Conservation (phyloP, 2,113 vertebrate genomes). For the Mola mola region DNA sequence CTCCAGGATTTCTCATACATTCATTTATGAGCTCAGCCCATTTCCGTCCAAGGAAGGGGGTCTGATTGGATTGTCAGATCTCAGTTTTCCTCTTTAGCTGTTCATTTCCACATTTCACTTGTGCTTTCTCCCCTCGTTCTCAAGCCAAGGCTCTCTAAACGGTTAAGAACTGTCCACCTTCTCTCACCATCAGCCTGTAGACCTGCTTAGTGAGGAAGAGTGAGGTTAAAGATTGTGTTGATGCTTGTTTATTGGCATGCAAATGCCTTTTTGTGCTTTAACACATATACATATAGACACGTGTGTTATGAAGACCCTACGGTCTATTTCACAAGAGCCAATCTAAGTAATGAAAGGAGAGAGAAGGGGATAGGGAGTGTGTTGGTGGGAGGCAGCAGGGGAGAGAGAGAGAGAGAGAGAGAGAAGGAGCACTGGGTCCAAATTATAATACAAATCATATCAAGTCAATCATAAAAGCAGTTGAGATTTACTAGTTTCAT, state of each 20-base stretch:
- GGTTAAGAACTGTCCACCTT: constrained; percentile 10
- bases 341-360: constrained; percentile 77
- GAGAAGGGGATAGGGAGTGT: constrained; percentile 53
- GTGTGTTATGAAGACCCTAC: constrained; percentile 46
- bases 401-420: constrained; percentile 49
- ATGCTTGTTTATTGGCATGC: not conserved
- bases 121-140: constrained; percentile 18
- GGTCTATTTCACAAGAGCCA: constrained; percentile 68
- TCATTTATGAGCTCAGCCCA: constrained; percentile 66
- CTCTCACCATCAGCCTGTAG: constrained; percentile 8
- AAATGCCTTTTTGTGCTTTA: constrained; percentile 5
- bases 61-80: constrained; percentile 73
- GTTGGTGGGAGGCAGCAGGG: constrained; percentile 53
- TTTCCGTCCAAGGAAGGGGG: constrained; percentile 44
- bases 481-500: constrained; percentile 82
- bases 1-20: constrained; percentile 71
- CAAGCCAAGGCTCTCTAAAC: constrained; percentile 27
- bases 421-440: constrained; percentile 68
- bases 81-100: constrained; percentile 52
- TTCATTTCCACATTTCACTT: constrained; percentile 47
- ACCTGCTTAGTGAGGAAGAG: not conserved
- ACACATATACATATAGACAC: constrained; percentile 24
- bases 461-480: constrained; percentile 82
- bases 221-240: not conserved
- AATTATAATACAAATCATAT: constrained; percentile 84